phyloP scores from a whole-genome alignment of 2,888 invertebrate species.

The Dolomedes plantarius region DNA sequence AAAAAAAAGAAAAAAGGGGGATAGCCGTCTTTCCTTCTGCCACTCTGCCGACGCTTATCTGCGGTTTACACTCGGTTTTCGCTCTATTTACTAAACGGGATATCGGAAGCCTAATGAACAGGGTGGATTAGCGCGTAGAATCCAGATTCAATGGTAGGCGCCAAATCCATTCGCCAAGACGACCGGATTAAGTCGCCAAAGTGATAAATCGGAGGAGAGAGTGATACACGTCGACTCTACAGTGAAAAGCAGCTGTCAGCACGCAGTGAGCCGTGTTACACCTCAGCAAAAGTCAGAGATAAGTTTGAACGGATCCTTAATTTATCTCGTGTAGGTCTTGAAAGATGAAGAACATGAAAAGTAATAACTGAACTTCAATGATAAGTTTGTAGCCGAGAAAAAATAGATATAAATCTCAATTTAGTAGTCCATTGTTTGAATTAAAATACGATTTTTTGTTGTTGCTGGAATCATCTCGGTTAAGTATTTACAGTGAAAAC shows the following conservation, averaged over 20 bases:
- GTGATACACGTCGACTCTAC: background rate
- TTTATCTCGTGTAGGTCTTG: no score
- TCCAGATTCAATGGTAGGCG: conserved; percentile 49
- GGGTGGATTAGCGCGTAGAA: conserved; percentile 50
- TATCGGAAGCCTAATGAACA: conserved; percentile 68
- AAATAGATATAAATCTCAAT: no score
- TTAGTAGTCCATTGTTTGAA: no score
- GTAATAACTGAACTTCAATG: no score
- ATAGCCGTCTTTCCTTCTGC: conserved; percentile 11
- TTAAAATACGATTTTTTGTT: no score
- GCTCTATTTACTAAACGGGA: conserved; percentile 69
- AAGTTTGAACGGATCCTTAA: no score
- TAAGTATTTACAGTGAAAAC: no score
- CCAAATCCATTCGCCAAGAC: conserved; percentile 31
- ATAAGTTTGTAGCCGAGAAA: no score
- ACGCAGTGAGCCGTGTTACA: no score
- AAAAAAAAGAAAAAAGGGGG: conserved; percentile 30
- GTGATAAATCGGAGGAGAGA: conserved; percentile 10
- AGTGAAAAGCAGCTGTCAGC: background rate
- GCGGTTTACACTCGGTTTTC: conserved; percentile 69
- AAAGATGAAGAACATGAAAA: no score
- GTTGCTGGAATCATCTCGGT: no score
- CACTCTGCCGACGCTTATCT: conserved; percentile 47
- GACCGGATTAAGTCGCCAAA: conserved; percentile 40
- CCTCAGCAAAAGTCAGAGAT: no score